phyloP scores from a whole-genome alignment of 2,888 invertebrate genomes.

The Ariolimax columbianus region DNA sequence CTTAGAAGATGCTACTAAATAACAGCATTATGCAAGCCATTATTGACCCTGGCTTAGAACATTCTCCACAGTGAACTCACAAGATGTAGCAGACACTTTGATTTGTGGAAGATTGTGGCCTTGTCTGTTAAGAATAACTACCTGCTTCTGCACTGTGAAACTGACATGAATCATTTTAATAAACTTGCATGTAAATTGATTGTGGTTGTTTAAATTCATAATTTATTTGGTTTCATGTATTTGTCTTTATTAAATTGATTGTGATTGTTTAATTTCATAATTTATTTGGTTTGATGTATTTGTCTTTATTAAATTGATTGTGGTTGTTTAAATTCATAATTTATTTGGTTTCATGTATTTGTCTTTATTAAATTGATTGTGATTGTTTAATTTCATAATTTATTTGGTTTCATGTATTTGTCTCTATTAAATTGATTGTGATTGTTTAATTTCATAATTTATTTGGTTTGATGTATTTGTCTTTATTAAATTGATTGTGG shows the following conservation, averaged over 20 bases:
- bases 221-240: not conserved
- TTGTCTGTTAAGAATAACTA: not conserved
- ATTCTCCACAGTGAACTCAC: not conserved
- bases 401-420: too few relatives aligned
- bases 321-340: too few relatives aligned
- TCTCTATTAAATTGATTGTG: too few relatives aligned
- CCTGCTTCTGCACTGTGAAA: not conserved
- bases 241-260: not conserved
- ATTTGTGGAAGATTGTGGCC: not conserved
- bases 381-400: too few relatives aligned
- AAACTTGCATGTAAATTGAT: not conserved
- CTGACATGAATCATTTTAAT: not conserved
- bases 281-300: not conserved
- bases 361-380: too few relatives aligned
- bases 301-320: too few relatives aligned
- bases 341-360: too few relatives aligned
- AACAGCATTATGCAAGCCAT: not conserved
- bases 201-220: not conserved
- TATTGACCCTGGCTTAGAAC: not conserved
- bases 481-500: too few relatives aligned
- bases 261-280: not conserved
- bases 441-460: too few relatives aligned
- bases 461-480: too few relatives aligned
- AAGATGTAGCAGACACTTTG: not conserved
- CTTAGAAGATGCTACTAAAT: constrained; percentile 83